Evolutionary conservation across 1,140 invertebrate genomes (phyloP).

Genomic region (Chrysomallon squamiferum): DNA sequence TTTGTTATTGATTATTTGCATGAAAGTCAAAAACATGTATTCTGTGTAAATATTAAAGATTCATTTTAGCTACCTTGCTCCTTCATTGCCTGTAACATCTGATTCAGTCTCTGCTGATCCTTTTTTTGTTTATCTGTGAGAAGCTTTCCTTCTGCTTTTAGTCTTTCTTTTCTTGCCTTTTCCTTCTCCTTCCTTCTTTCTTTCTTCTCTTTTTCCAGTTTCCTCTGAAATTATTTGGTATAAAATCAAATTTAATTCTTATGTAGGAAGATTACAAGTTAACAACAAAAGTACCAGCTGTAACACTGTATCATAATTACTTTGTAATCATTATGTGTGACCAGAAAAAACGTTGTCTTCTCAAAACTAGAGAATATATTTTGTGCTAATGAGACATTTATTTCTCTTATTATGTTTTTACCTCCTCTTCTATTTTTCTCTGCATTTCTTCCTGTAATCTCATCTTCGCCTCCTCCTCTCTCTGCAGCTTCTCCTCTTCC

Average conservation of each 20-base stretch:
- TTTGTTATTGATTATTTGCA: no score
- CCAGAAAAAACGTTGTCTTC: no score
- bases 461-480: conserved; percentile 70
- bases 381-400: no score
- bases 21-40: no score
- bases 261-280: neutral
- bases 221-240: conserved; percentile 42
- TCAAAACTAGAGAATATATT: no score
- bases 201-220: conserved; percentile 74
- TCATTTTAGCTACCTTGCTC: no score
- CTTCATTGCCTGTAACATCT: conserved; percentile 85
- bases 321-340: no score
- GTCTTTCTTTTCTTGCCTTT: conserved; percentile 89
- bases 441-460: conserved; percentile 45
- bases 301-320: neutral
- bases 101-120: conserved; percentile 84
- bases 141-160: conserved; percentile 94
- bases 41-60: no score
- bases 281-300: neutral
- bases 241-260: conserved; percentile 8
- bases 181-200: conserved; percentile 93
- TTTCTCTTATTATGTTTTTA: no score
- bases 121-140: conserved; percentile 87
- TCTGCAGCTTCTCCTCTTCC: conserved; percentile 81
- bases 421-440: conserved; percentile 50